Evolutionary conservation across 2,888 invertebrate species (phyloP).

Genomic region (Nebria brevicollis): DNA sequence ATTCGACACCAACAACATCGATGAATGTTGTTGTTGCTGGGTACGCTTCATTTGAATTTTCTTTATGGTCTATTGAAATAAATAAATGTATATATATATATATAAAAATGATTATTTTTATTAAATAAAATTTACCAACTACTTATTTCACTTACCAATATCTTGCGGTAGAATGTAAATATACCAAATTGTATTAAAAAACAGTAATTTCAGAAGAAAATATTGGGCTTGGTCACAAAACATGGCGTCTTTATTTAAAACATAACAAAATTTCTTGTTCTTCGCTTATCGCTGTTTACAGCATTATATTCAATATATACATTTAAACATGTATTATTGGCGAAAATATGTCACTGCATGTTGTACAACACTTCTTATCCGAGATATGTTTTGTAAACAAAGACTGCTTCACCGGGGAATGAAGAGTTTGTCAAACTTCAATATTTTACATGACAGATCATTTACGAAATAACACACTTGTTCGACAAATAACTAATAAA

Average conservation of each 20-base stretch:
- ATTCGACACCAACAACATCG: conserved; percentile 58
- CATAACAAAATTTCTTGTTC: conserved; percentile 37
- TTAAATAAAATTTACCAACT: not conserved
- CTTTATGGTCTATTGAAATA: conserved; percentile 46
- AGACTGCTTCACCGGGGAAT: not conserved
- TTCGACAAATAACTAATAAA: not conserved
- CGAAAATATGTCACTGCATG: not conserved
- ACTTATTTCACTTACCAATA: conserved; percentile 56
- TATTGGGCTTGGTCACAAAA: conserved; percentile 62
- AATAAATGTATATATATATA: not conserved
- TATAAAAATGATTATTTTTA: not conserved
- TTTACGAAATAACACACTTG: not conserved
- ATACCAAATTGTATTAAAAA: conserved; percentile 56
- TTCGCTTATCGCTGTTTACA: not conserved
- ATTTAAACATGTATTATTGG: not conserved
- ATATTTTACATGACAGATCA: not conserved
- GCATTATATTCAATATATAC: not conserved
- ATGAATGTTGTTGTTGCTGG: conserved; percentile 55
- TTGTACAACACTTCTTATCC: not conserved
- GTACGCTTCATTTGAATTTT: conserved; percentile 54
- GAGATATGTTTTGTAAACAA: not conserved
- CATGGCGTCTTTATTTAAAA: conserved; percentile 58
- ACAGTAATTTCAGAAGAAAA: conserved; percentile 55
- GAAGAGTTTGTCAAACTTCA: not conserved
- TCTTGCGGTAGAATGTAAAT: conserved; percentile 55